Percentiles rank a stretch among this genome's conserved stretches.
Evolutionary conservation across 1,140 invertebrate genomes (phyloP).

Genomic region (Apis florea): DNA sequence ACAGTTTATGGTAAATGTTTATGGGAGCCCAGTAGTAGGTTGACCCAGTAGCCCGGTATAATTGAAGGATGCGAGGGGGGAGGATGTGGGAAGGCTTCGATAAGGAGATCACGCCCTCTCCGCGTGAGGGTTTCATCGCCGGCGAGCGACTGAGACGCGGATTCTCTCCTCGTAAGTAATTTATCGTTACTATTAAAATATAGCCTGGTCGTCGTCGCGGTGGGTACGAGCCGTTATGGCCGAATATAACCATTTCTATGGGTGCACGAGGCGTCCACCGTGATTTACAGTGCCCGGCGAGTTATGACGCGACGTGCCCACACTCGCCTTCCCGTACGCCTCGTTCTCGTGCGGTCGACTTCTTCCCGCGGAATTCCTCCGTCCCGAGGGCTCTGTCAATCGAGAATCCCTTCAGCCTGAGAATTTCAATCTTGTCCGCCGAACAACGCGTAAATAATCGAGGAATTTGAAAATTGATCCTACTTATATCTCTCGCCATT

Average conservation of each 20-base stretch:
- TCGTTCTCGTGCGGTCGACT: constrained; percentile 48
- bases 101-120: constrained; percentile 59
- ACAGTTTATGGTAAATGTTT: not conserved
- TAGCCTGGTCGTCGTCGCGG: constrained; percentile 75
- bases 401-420: not conserved
- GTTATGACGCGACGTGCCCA: constrained; percentile 75
- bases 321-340: constrained; percentile 63
- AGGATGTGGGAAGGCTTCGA: constrained; percentile 9
- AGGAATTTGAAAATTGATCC: not conserved
- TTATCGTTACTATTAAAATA: constrained; percentile 79
- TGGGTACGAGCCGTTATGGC: constrained; percentile 75
- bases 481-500: not conserved
- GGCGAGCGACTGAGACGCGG: constrained; percentile 58
- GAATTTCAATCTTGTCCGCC: not conserved
- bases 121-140: constrained; percentile 72
- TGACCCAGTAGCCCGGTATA: too few relatives aligned
- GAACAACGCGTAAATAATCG: not conserved
- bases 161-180: constrained; percentile 74
- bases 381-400: constrained; percentile 35
- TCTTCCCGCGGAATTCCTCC: constrained; percentile 35
- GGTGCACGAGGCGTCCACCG: constrained; percentile 75
- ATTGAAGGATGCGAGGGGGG: not conserved
- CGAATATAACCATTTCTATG: constrained; percentile 79
- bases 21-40: not conserved
- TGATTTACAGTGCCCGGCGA: constrained; percentile 77